Percentiles rank a stretch among this genome's conserved stretches.
phyloP scores from a whole-genome alignment of 2,113 vertebrate species.

The Phalacrocorax pelagicus region DNA sequence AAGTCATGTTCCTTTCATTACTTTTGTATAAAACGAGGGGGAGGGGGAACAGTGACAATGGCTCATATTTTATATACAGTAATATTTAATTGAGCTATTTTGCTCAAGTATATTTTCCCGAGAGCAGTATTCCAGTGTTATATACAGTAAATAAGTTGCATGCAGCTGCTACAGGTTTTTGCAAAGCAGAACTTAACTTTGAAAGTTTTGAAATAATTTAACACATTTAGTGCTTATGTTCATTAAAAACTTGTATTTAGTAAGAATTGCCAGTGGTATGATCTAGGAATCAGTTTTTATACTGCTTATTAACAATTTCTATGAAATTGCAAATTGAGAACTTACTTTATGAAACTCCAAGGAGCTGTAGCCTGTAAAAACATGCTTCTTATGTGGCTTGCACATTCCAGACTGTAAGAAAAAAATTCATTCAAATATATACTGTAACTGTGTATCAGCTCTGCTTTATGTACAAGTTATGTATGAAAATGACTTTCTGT shows the following conservation, averaged over 20 bases:
- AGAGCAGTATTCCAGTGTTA: background rate
- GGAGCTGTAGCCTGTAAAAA: background rate
- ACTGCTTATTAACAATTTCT: background rate
- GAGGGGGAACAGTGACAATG: background rate
- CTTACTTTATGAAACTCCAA: background rate
- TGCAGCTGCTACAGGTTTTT: background rate
- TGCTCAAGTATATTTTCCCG: background rate
- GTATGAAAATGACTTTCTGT: background rate
- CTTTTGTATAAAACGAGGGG: background rate
- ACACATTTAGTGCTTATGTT: background rate
- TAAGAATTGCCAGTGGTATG: background rate
- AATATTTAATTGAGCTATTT: background rate
- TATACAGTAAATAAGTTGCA: background rate
- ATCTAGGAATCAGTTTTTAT: background rate
- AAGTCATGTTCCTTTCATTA: conserved; percentile 19
- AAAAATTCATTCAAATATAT: background rate
- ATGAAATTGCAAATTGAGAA: background rate
- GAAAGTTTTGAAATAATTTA: conserved; percentile 8
- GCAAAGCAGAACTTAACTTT: background rate
- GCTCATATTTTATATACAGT: background rate
- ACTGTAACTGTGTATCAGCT: background rate
- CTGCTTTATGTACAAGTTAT: background rate
- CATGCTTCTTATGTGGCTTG: background rate
- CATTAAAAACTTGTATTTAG: background rate
- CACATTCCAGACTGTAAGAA: background rate